Percentiles rank a stretch among this genome's conserved stretches.
These are phyloP conservation scores for Beris chalybata DNA, from an alignment of 2,888 invertebrate genomes.

Conservation along the genomic window DNA sequence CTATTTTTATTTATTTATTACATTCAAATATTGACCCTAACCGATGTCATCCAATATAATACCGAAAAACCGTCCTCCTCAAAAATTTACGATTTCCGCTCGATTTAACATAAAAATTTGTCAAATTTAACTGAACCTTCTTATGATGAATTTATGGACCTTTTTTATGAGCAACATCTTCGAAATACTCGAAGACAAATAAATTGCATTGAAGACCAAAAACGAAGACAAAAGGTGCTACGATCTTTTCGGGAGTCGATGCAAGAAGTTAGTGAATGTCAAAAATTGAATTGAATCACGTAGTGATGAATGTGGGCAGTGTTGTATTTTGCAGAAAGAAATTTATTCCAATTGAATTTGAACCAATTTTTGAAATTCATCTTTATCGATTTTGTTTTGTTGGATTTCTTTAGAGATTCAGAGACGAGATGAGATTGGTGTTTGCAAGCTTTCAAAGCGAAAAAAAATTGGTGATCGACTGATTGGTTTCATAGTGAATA, in stretches of 20 bases:
- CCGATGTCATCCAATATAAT: background rate
- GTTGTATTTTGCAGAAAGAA: too few species aligned
- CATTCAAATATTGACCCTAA: background rate
- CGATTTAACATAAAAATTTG: conserved; percentile 11
- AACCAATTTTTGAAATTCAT: too few species aligned
- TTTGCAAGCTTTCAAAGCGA: too few species aligned
- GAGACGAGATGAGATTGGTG: too few species aligned
- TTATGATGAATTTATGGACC: conserved; percentile 26
- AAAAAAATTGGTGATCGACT: too few species aligned
- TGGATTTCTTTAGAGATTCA: too few species aligned
- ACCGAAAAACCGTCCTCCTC: background rate
- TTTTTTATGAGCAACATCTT: conserved; percentile 13
- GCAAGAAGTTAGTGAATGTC: conserved; percentile 5
- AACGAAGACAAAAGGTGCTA: too few species aligned
- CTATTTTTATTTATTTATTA: background rate
- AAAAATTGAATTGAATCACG: background rate
- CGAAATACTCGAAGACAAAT: background rate
- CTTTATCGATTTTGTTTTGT: too few species aligned
- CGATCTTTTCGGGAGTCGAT: background rate
- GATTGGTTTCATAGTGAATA: too few species aligned
- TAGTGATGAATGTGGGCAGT: too few species aligned
- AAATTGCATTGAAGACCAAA: background rate
- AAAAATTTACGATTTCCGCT: conserved; percentile 35
- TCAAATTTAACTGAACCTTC: conserved; percentile 9
- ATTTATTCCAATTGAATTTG: too few species aligned